Evolutionary conservation across 2,113 vertebrate genomes (phyloP).

Genomic region (Danio rerio): GRCz12tu NC_133180.1:63761501-63762000

Average conservation of each 20-base stretch:
- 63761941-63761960: conserved; percentile 97
- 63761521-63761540: conserved; percentile 88
- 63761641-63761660: no score
- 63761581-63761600: not conserved
- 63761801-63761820: no score
- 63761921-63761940: conserved; percentile 94
- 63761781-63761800: no score
- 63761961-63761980: conserved; percentile 85
- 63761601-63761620: not conserved
- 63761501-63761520: conserved; percentile 97
- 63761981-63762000: not conserved
- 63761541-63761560: not conserved
- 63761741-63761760: no score
- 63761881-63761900: conserved; percentile 90
- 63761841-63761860: not conserved
- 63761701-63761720: no score
- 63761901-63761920: conserved; percentile 93
- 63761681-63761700: no score
- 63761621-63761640: no score
- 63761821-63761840: no score
- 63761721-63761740: no score
- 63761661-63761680: no score
- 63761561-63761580: not conserved
- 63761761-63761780: no score
- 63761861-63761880: conserved; percentile 32